phyloP scores from a whole-genome alignment of 30 jellyfish, hydroid and myxozoan genomes.

The Turritopsis rubra region DNA sequence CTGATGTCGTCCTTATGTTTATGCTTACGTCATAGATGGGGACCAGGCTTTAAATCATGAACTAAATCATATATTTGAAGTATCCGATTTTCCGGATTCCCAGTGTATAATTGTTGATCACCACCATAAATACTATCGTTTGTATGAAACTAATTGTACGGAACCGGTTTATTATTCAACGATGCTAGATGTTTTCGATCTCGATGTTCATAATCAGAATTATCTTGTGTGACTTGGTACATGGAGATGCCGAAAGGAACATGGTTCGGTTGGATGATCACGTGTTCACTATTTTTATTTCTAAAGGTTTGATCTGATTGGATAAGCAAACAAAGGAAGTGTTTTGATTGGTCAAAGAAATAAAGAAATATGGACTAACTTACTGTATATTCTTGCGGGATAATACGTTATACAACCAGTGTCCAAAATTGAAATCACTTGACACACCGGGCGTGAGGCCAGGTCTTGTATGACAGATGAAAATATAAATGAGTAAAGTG shows the following conservation, averaged over 20 bases:
- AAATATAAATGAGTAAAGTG: slow-evolving; percentile 52
- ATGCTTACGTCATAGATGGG: no score
- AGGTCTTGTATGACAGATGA: slow-evolving; percentile 64
- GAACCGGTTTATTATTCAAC: slow-evolving; percentile 53
- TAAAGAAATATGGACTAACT: not conserved
- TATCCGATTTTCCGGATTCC: no score
- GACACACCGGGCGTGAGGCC: slow-evolving; percentile 90
- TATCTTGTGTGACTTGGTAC: slow-evolving; percentile 83
- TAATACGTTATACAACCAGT: slow-evolving; percentile 61
- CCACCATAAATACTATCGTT: not conserved
- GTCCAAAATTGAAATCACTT: slow-evolving; percentile 52
- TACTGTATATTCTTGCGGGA: slow-evolving; percentile 21
- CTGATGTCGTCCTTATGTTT: no score
- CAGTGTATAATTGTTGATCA: not conserved
- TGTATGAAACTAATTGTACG: slow-evolving; percentile 47
- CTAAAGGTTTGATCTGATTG: not conserved
- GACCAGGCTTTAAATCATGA: no score
- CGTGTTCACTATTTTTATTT: slow-evolving; percentile 20
- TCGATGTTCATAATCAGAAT: slow-evolving; percentile 65
- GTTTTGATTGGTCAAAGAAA: not conserved
- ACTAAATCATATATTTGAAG: no score
- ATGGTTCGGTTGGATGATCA: slow-evolving; percentile 51
- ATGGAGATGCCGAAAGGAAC: slow-evolving; percentile 84
- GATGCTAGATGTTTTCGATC: slow-evolving; percentile 82
- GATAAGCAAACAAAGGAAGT: not conserved